Evolutionary conservation across 2,113 vertebrate species (phyloP), one percentile per base, ranked within the genome.

Genomic region (Catharus minimus): DNA sequence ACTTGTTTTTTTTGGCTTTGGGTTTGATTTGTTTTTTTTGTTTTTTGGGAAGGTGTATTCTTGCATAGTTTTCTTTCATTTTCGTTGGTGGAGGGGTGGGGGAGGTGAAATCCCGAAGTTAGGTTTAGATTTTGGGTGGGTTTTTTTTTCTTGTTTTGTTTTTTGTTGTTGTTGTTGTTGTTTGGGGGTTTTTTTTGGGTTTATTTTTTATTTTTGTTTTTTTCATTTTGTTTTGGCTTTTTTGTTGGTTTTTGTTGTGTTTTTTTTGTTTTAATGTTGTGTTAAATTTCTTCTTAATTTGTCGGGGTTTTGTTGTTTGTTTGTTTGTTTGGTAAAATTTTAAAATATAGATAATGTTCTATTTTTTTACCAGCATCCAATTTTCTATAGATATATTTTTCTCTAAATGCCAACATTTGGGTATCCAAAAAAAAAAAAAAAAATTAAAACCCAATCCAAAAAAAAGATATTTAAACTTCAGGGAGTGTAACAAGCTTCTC

Each of bases 41-140:
- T 28, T 0, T 33, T 33, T 33, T 33, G 33, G 1, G 3, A 17
- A 5, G 1, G 1, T 22, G 3, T 52, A 7, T 26, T 55, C 18
- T 30, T 65, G 2, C 10, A 36, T 15, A 16, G 38, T 33, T 55
- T 23, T 43, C 7, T 33, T 72, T n/a, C 0, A 2, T 61, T 75
- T 53, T 39, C 0, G 28, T 72, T 20, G 19, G 5, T 9, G 38
- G 38, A 38, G 38, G 38, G 38, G 38, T 38, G 38, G 38, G 9
- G 38, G 10, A 38, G 38, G 10, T 38, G 38, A 38, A 38, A 38
- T 38, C 38, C 38, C 38, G 10, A 38, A 38, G 38, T 38, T 38
- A 38, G 38, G 38, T 38, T 38, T 38, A 10, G 38, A 10, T 44
- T 44, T 9, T 19, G 43, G 18, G 43, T 44, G 43, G 43, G 6